These are phyloP conservation scores for Salvelinus alpinus DNA, from an alignment of 2,113 vertebrate genomes.

Conservation along the genomic window DNA sequence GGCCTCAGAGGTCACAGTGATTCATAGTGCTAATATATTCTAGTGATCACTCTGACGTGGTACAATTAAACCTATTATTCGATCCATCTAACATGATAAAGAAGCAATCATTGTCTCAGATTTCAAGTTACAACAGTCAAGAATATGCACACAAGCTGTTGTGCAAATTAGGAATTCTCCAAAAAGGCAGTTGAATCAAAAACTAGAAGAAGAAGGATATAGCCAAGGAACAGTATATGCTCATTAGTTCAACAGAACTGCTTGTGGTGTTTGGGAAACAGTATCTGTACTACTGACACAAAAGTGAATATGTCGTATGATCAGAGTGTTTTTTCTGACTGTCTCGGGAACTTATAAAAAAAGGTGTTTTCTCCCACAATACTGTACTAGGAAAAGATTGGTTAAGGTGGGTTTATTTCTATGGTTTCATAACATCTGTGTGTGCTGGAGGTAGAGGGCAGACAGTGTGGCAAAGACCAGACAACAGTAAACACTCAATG, in stretches of 20 bases:
- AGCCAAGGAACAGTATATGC: neutral
- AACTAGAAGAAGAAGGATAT: neutral
- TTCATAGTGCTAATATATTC: no score
- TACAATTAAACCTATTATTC: no score
- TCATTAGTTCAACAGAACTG: neutral
- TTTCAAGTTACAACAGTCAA: neutral
- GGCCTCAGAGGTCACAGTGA: neutral
- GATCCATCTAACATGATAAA: neutral
- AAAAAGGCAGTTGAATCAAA: neutral
- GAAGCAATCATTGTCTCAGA: neutral
- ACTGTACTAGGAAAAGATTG: neutral
- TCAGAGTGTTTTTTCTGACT: no score
- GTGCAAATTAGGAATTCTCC: neutral
- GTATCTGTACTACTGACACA: neutral
- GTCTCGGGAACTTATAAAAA: no score
- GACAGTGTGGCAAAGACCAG: neutral
- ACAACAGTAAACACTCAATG: neutral
- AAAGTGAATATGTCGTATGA: no score
- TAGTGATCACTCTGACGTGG: no score
- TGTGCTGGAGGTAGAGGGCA: neutral
- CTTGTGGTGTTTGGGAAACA: neutral
- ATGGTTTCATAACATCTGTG: constrained; percentile 1
- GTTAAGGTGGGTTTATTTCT: neutral
- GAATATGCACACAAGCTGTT: neutral
- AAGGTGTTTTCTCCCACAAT: neutral